Evolutionary conservation across 2,797 vertebrate species (phyloP).

Genomic region (Gymnoscopelus microlampas): DNA sequence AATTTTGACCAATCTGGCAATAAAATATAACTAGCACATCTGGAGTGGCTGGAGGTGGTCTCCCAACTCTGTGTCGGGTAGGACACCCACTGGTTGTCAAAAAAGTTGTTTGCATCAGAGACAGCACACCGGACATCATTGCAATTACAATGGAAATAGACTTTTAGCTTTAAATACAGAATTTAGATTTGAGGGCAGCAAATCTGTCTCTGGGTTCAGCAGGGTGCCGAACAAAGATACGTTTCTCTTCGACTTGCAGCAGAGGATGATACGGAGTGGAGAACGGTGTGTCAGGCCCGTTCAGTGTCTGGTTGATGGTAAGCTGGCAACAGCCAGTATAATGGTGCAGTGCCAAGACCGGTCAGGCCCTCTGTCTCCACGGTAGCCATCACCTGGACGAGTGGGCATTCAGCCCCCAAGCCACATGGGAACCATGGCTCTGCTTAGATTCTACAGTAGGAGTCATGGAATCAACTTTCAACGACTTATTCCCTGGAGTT

Average conservation of each 20-base stretch:
- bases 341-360: conserved; percentile 69
- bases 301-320: conserved; percentile 72
- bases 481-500: too few species aligned
- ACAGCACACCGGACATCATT: too few species aligned
- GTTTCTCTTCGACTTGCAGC: conserved; percentile 15
- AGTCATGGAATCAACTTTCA: neutral
- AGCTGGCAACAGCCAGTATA: conserved; percentile 69
- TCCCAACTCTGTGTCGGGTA: too few species aligned
- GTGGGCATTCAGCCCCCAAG: conserved; percentile 60
- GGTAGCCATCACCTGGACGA: conserved; percentile 72
- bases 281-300: conserved; percentile 43
- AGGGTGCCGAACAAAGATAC: neutral
- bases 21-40: too few species aligned
- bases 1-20: too few species aligned
- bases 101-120: too few species aligned
- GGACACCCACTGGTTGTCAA: too few species aligned
- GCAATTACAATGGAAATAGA: neutral
- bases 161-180: conserved; percentile 39
- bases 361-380: conserved; percentile 73
- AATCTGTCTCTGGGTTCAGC: conserved; percentile 46
- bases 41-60: too few species aligned
- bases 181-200: conserved; percentile 46
- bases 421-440: conserved; percentile 51
- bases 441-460: conserved; percentile 17
- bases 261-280: conserved; percentile 24